phyloP scores from a whole-genome alignment of 2,888 invertebrate species.

The Trichogramma dendrolimi region DNA sequence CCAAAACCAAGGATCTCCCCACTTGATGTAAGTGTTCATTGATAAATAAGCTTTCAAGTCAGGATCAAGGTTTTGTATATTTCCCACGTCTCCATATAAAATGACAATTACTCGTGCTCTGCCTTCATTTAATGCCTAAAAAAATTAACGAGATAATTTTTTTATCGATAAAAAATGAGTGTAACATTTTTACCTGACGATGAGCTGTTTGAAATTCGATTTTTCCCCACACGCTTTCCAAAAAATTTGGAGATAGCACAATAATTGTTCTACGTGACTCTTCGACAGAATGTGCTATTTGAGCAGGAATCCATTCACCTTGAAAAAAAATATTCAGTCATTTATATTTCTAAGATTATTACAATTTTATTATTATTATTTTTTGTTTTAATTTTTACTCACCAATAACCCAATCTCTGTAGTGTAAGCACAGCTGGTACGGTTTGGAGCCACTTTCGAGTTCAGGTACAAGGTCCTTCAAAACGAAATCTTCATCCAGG shows the following conservation, averaged over 20 bases:
- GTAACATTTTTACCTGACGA: constrained; percentile 39
- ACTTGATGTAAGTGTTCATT: constrained; percentile 75
- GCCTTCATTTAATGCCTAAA: constrained; percentile 63
- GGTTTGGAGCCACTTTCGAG: constrained; percentile 63
- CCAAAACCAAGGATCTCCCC: constrained; percentile 83
- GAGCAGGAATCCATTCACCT: constrained; percentile 68
- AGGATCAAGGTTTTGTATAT: constrained; percentile 60
- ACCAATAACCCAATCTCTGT: constrained; percentile 70
- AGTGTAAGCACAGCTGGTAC: constrained; percentile 71
- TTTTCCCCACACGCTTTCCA: constrained; percentile 71
- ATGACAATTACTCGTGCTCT: constrained; percentile 68
- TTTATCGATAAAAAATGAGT: neutral
- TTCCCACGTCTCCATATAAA: constrained; percentile 66
- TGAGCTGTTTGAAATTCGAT: constrained; percentile 73
- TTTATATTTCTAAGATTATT: neutral
- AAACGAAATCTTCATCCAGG: constrained; percentile 68
- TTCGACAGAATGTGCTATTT: constrained; percentile 67
- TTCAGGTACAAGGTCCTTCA: constrained; percentile 62
- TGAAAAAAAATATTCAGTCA: neutral
- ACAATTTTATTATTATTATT: neutral
- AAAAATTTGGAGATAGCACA: constrained; percentile 67
- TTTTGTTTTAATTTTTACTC: constrained; percentile 51
- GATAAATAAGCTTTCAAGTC: constrained; percentile 68
- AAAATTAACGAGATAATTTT: neutral
- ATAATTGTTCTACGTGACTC: constrained; percentile 68